These are phyloP conservation scores for Malacoraja senta DNA, from an alignment of 2,797 vertebrate species.

Conservation along the genomic window DNA sequence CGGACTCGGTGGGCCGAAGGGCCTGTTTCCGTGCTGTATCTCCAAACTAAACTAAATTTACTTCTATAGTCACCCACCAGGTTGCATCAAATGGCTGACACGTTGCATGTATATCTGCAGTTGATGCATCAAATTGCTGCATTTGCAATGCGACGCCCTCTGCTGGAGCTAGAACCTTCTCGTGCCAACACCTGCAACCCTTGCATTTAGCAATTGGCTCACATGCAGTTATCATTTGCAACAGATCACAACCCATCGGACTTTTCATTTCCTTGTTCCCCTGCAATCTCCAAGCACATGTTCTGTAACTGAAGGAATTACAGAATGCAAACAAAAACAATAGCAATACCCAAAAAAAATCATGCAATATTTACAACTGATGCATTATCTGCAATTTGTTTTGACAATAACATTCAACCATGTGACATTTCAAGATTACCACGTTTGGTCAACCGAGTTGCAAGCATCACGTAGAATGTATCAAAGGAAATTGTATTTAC, in stretches of 20 bases:
- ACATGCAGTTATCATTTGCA: not conserved
- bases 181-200: not conserved
- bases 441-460: conserved; percentile 8
- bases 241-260: not conserved
- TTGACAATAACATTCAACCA: conserved; percentile 11
- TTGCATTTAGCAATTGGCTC: not conserved
- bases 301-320: not conserved
- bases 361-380: not conserved
- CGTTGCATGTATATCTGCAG: not conserved
- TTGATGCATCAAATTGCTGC: not conserved
- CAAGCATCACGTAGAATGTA: conserved; percentile 9
- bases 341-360: not conserved
- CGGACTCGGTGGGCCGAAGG: too few species aligned
- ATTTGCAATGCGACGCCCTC: not conserved
- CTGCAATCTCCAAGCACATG: not conserved
- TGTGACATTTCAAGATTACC: not conserved
- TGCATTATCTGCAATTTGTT: too few species aligned
- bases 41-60: not conserved
- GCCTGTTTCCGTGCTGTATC: too few species aligned
- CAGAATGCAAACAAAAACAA: too few species aligned
- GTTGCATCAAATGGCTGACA: not conserved
- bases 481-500: conserved; percentile 1
- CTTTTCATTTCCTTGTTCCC: not conserved
- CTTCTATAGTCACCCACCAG: not conserved
- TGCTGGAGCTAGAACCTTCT: not conserved